phyloP scores from a whole-genome alignment of 2,113 vertebrate species.

The Odontesthes bonariensis region DNA sequence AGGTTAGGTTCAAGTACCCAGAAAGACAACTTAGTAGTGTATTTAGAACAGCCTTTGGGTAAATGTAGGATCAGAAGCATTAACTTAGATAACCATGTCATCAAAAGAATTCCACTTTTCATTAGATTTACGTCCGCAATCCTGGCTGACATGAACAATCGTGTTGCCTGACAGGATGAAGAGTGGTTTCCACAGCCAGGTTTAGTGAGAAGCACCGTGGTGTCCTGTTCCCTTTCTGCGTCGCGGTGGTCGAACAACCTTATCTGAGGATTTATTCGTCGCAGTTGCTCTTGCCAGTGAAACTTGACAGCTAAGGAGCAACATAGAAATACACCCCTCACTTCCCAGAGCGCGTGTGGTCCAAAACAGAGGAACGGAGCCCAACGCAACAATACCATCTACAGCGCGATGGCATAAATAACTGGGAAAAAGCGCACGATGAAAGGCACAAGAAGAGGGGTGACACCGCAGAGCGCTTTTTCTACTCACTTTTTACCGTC shows the following conservation, averaged over 20 bases:
- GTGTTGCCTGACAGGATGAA: slow-evolving; percentile 51
- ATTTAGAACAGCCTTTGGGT: background rate
- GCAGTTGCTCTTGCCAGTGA: too few relatives aligned
- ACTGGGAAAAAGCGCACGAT: background rate
- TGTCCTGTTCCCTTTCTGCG: background rate
- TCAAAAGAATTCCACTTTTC: background rate
- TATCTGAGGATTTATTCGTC: background rate
- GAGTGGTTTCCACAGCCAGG: slow-evolving; percentile 6
- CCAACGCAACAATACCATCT: background rate
- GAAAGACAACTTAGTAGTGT: background rate
- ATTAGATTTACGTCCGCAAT: background rate
- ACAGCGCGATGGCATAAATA: background rate
- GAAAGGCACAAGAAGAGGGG: background rate
- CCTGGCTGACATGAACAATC: slow-evolving; percentile 13
- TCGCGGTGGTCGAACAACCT: background rate
- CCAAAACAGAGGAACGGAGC: background rate
- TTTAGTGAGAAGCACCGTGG: background rate
- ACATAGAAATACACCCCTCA: background rate
- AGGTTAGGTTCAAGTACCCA: too few relatives aligned
- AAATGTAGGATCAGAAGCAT: background rate
- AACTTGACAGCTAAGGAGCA: too few relatives aligned
- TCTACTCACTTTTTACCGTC: slow-evolving; percentile 76
- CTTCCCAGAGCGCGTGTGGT: background rate
- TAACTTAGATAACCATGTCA: background rate
- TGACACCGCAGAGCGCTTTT: background rate